Evolutionary conservation across 2,888 invertebrate genomes (phyloP).

Genomic region (Ctena decussata): DNA sequence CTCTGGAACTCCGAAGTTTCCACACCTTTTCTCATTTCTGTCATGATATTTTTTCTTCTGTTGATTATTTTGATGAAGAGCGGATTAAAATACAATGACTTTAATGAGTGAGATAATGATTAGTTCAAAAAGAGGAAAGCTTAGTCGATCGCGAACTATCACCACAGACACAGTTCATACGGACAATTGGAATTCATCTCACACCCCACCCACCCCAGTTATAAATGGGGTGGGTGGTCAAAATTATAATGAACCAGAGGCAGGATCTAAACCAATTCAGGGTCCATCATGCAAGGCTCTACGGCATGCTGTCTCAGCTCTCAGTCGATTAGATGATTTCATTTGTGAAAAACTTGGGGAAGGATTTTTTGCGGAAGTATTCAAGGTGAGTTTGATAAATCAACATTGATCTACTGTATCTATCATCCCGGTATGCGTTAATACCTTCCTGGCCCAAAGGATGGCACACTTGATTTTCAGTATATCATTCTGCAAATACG

Average conservation of each 20-base stretch:
- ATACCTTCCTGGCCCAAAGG: too few relatives aligned
- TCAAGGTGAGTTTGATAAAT: slow-evolving; percentile 97
- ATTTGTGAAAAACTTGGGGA: slow-evolving; percentile 96
- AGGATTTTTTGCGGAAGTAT: slow-evolving; percentile 99
- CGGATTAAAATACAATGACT: slow-evolving; percentile 48
- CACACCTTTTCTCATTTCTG: too few relatives aligned
- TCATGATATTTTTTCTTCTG: too few relatives aligned
- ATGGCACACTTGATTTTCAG: too few relatives aligned
- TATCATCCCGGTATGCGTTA: too few relatives aligned
- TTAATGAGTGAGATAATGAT: slow-evolving; percentile 58
- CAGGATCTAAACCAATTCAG: not conserved
- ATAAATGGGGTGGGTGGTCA: not conserved
- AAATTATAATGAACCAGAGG: not conserved
- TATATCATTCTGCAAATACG: too few relatives aligned
- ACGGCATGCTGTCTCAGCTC: slow-evolving; percentile 95
- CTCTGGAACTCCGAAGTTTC: not conserved
- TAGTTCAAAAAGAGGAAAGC: slow-evolving; percentile 49
- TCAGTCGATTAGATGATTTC: slow-evolving; percentile 98
- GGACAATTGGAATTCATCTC: slow-evolving; percentile 24
- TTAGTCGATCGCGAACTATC: slow-evolving; percentile 58
- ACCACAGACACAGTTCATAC: slow-evolving; percentile 37
- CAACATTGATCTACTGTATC: too few relatives aligned
- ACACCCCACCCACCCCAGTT: slow-evolving; percentile 28
- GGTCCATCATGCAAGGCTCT: slow-evolving; percentile 94
- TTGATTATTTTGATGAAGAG: not conserved